Percentiles rank a stretch among this genome's conserved stretches.
Conservation (phyloP, 1,140 invertebrate genomes). For the Lasaia peninsularis region DNA sequence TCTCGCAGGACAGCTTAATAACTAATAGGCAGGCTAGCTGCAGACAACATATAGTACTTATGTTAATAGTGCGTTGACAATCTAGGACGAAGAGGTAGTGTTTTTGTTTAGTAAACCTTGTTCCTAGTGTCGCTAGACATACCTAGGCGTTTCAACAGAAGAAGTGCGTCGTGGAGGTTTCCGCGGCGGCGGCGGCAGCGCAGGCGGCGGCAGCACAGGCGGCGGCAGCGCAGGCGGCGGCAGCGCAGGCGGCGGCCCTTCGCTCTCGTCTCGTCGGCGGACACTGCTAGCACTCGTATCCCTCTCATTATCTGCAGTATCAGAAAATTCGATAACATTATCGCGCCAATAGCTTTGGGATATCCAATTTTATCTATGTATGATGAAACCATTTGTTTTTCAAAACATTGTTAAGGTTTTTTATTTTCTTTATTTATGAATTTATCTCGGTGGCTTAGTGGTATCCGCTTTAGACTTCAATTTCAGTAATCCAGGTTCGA, state of each 20-base stretch:
- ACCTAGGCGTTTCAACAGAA: conserved; percentile 50
- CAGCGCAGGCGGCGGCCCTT: conserved; percentile 61
- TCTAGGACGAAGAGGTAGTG: no score
- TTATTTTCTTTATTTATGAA: background rate
- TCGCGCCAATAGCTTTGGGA: conserved; percentile 2
- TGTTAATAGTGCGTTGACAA: no score
- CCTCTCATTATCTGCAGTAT: conserved; percentile 51
- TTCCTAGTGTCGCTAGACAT: background rate
- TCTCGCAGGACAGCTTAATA: no score
- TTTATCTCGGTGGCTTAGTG: no score
- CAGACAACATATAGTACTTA: no score
- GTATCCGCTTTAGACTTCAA: no score
- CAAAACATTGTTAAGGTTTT: conserved; percentile 7
- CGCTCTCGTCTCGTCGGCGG: conserved; percentile 50
- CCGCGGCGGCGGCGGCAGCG: conserved; percentile 71
- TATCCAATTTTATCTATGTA: conserved; percentile 4
- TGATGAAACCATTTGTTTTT: background rate
- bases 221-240: conserved; percentile 68
- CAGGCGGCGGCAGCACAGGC: no score
- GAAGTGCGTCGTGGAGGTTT: conserved; percentile 67
- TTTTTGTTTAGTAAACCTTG: no score
- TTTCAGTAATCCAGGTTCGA: no score
- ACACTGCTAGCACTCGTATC: conserved; percentile 42
- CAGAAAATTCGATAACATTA: conserved; percentile 5
- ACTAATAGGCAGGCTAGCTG: no score